Evolutionary conservation across 1,140 invertebrate species (phyloP), one percentile per base, ranked within the genome.

Genomic region (Megathymus violae): DNA sequence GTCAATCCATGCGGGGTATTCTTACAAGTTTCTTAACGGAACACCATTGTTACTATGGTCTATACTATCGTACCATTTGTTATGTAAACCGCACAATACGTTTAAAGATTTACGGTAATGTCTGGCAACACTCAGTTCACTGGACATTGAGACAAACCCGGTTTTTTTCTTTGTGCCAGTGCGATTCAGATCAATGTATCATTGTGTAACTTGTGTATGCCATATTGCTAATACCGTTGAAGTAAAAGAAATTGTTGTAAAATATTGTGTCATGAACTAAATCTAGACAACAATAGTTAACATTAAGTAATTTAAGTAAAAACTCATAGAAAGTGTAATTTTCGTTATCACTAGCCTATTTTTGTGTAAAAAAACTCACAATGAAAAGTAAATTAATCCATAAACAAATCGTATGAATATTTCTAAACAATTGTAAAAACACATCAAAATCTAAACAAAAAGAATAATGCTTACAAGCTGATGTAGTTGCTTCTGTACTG

Each of bases 71-170:
- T 64, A 58, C 62, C 65, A 71, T 78, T 77, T 77, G 72, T 80
- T 78, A 77, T 74, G 72, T 78, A 77, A 74, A 80, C 64, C 59
- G 51, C 62, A 80, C 78, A 77, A 80, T 71, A 60, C 62, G 38
- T 60, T 70, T 62, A 62, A 68, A 69, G 56, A 43, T 75, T 67
- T 66, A 70, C 59, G 44, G 62, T 73, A 80, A 79, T 64, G 70
- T 71, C 73, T 76, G 48, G 61, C 41, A 52, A 44, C 63, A 62
- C 43, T 46, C 5, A 22, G 15, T 67, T 65, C 46, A 31, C 27
- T 54, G 56, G 65, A 67, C 50, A 36, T 58, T 22, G 46, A 64
- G 47, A 68, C 62, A 52, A 71, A 67, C 63, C 70, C 44, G 64
- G 43, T 71, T 71, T 70, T 78, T 76, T 71, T 51, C 54, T 47